Percentiles rank a stretch among this genome's conserved stretches.
Evolutionary conservation across 2,113 vertebrate genomes (phyloP).

Genomic region (Pardalotus punctatus): DNA sequence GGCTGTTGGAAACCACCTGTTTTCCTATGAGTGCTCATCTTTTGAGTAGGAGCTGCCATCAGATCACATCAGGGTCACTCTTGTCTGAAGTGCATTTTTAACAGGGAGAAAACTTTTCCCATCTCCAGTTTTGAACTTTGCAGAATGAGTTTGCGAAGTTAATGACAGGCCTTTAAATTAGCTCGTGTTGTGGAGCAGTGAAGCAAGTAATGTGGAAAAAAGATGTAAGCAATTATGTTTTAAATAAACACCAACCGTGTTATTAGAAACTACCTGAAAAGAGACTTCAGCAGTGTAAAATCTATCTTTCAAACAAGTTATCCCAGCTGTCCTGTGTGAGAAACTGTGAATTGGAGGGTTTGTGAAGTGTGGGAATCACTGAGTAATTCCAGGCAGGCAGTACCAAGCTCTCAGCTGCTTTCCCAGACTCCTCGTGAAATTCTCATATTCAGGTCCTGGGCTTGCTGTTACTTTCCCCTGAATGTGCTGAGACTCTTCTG

Average conservation of each 20-base stretch:
- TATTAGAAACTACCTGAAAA: slow-evolving; percentile 18
- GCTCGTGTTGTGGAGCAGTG: not conserved
- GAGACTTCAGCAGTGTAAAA: not conserved
- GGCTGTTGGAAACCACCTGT: not conserved
- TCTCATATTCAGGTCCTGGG: not conserved
- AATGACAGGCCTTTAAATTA: not conserved
- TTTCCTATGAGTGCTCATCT: slow-evolving; percentile 16
- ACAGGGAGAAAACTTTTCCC: not conserved
- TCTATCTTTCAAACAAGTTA: not conserved
- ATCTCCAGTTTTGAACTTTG: not conserved
- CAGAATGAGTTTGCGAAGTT: not conserved
- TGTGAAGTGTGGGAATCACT: not conserved
- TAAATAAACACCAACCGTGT: not conserved
- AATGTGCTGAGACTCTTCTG: not conserved
- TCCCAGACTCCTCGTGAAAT: not conserved
- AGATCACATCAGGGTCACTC: not conserved
- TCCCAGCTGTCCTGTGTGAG: not conserved
- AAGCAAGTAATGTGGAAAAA: not conserved
- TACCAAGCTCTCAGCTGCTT: not conserved
- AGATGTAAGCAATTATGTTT: not conserved
- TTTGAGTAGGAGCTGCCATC: not conserved
- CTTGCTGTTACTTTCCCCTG: not conserved
- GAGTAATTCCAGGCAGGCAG: not conserved
- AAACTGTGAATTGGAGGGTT: not conserved
- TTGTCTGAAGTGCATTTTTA: not conserved